Base-by-base conservation (phyloP, 2,113 vertebrate genomes). In the Cavia aperea region DNA sequence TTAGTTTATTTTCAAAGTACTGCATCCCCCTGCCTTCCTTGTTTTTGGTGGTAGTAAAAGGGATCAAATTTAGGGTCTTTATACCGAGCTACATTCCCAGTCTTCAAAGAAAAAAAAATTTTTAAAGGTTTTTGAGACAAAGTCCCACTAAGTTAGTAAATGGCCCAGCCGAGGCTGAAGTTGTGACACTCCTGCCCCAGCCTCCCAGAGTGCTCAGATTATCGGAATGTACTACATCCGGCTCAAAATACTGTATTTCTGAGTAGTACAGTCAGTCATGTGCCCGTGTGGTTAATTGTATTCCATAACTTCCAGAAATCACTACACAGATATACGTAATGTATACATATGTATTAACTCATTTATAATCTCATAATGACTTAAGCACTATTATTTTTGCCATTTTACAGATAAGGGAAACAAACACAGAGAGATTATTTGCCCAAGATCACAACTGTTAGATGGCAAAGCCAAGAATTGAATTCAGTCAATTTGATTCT, bases 351-450 rank as follows among this genome's bases (percentile, higher is more conserved):
- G 75, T 4, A 60, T 66, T 63, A 92, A 88, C 51, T 65, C 36
- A 94, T 72, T 89, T 73, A 87, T 86, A 95, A 86, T 66, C 43
- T 81, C 58, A 87, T 10, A 93, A 31, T 79, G 12, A 90, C 5
- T 29, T 72, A 88, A 83, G 62, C 60, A 68, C 56, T 54, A 87
- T 31, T 81, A 81, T 81, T 92, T 54, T 11, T 75, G 4, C 21
- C n/a, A 89, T 89, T 89, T 92, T 78, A 93, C 2, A 75, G 63
- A 89, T 77, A 36, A 85, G n/a, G 21, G 46, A 92, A 93, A 88
- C 39, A 89, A 72, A 91, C 36, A 68, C 1, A 92, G 0, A 75
- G 36, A 78, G 9, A 14, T 81, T 54, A 51, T 66, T 85, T 94
- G 33, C 36, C 54, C 43, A 92, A 70, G 73, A 86, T 85, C 31